phyloP scores from a whole-genome alignment of 1,140 invertebrate genomes.

The Drosophila elegans region DNA sequence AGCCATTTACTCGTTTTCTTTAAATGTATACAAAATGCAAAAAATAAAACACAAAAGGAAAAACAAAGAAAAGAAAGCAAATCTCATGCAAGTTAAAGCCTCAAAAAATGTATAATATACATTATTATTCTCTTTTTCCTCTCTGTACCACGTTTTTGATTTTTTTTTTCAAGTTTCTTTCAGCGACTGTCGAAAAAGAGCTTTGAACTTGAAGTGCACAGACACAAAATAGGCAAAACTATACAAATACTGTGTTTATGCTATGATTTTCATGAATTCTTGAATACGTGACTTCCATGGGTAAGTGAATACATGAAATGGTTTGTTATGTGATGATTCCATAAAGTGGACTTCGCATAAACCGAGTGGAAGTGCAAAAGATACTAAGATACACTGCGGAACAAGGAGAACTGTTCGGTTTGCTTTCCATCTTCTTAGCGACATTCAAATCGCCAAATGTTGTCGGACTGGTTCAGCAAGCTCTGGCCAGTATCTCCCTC shows the following conservation, averaged over 20 bases:
- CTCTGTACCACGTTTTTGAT: conserved; percentile 1
- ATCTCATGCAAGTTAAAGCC: conserved; percentile 15
- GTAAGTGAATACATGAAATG: neutral
- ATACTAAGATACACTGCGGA: conserved; percentile 24
- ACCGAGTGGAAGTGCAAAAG: conserved; percentile 4
- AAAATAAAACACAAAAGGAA: neutral
- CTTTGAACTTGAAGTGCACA: conserved; percentile 62
- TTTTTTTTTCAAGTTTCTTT: conserved; percentile 27
- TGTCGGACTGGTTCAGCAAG: conserved; percentile 45
- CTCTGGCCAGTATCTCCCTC: neutral
- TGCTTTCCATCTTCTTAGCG: conserved; percentile 43
- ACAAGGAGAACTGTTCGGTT: conserved; percentile 21
- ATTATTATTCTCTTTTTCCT: conserved; percentile 4
- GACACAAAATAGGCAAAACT: conserved; percentile 15
- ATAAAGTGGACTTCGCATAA: neutral
- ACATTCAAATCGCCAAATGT: conserved; percentile 45
- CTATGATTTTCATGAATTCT: neutral
- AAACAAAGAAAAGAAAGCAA: conserved; percentile 30
- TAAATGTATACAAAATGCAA: conserved; percentile 13
- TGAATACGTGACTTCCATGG: neutral
- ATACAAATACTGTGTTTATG: conserved; percentile 3
- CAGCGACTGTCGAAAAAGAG: conserved; percentile 34
- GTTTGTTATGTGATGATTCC: neutral
- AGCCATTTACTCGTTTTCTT: conserved; percentile 2
- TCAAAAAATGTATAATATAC: conserved; percentile 20